These are phyloP conservation scores for Poeciliopsis turneri DNA, from an alignment of 2,797 vertebrate genomes.

Conservation along the genomic window DNA sequence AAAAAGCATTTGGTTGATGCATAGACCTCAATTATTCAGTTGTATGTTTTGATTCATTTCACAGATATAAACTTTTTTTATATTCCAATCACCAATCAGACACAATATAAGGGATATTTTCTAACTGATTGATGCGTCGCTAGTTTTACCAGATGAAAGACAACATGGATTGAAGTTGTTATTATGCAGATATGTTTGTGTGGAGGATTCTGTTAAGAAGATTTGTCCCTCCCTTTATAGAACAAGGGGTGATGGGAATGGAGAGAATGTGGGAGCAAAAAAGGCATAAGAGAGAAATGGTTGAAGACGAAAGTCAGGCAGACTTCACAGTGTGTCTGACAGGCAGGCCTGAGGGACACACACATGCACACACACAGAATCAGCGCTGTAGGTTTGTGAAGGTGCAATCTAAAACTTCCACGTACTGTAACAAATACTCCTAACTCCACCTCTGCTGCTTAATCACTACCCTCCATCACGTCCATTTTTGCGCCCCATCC, in stretches of 20 bases:
- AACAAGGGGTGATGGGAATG: slow-evolving; percentile 36
- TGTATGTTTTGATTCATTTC: background rate
- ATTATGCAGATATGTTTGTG: slow-evolving; percentile 46
- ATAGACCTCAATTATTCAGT: background rate
- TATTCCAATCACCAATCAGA: background rate
- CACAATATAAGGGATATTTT: background rate
- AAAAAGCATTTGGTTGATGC: background rate
- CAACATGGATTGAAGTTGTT: slow-evolving; percentile 30
- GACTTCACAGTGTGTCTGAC: slow-evolving; percentile 73
- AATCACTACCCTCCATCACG: slow-evolving; percentile 53
- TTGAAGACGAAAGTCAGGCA: slow-evolving; percentile 63
- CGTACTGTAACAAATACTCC: slow-evolving; percentile 61
- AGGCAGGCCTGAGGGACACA: slow-evolving; percentile 67
- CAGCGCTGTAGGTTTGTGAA: slow-evolving; percentile 50
- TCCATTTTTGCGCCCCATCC: slow-evolving; percentile 37
- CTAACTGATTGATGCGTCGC: background rate
- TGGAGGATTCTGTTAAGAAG: slow-evolving; percentile 47
- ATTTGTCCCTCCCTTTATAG: slow-evolving; percentile 39
- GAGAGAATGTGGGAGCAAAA: slow-evolving; percentile 35
- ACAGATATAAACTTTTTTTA: background rate
- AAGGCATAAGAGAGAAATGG: slow-evolving; percentile 33
- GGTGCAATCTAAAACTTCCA: slow-evolving; percentile 63
- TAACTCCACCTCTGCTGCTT: slow-evolving; percentile 61
- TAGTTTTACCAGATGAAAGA: slow-evolving; percentile 7
- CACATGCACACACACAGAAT: slow-evolving; percentile 25